Conservation (phyloP, 2,113 vertebrate genomes). For the human (Homo sapiens) region DNA sequence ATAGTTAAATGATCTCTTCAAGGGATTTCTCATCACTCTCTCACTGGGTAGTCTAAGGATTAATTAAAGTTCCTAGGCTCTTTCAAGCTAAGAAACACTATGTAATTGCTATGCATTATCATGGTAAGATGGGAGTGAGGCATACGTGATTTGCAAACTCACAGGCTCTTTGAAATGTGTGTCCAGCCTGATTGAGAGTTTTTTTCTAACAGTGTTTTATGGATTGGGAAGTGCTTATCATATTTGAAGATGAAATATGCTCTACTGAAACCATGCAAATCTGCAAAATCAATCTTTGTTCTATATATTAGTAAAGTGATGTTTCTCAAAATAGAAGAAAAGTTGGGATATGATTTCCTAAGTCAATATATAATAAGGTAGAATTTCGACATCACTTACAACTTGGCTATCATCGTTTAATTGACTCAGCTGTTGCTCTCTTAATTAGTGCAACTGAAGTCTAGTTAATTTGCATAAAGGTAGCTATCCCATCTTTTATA, state of each 20-base stretch:
- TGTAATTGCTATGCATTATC: constrained; percentile 63
- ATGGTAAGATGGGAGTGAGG: neutral
- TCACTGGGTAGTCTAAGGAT: too few relatives aligned
- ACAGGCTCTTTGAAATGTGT: constrained; percentile 71
- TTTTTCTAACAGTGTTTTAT: constrained; percentile 59
- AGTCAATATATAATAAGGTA: constrained; percentile 24
- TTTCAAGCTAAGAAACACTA: constrained; percentile 46
- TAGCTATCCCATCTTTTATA: neutral
- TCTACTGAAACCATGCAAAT: neutral
- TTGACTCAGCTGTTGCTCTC: constrained; percentile 19
- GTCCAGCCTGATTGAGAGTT: neutral
- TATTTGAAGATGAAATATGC: constrained; percentile 51
- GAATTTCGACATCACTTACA: constrained; percentile 29
- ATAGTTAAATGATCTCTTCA: constrained; percentile 23
- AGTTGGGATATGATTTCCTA: neutral
- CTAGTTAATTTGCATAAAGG: constrained; percentile 26
- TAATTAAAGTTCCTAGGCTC: too few relatives aligned
- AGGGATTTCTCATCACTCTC: too few relatives aligned
- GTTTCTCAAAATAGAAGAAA: constrained; percentile 40
- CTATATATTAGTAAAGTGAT: neutral
- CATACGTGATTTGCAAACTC: constrained; percentile 59
- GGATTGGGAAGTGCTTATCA: constrained; percentile 49
- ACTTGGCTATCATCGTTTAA: constrained; percentile 14
- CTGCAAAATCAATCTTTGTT: neutral
- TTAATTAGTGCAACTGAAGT: constrained; percentile 25